Evolutionary conservation across 92 coral and sea anemone species (phyloP).

Genomic region (Epizoanthus stellaris): DNA sequence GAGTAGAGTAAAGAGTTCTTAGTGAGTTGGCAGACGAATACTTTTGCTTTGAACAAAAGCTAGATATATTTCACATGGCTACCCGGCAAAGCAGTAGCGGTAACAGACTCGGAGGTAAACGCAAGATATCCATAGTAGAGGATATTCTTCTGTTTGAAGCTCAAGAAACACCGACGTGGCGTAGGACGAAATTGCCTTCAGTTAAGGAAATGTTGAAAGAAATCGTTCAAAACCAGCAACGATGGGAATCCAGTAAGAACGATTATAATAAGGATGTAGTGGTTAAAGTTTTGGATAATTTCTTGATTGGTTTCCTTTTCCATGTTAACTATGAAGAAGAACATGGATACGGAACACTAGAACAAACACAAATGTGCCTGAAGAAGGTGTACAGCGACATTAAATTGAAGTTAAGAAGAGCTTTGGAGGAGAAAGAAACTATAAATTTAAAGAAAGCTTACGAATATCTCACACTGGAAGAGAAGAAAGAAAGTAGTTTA

Average conservation of each 20-base stretch:
- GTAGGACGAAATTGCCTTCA: slow-evolving; percentile 4
- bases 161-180: slow-evolving; percentile 45
- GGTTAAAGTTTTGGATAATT: neutral
- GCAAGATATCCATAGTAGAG: slow-evolving; percentile 4
- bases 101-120: neutral
- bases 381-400: no score
- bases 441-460: no score
- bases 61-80: no score
- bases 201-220: slow-evolving; percentile 34
- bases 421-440: no score
- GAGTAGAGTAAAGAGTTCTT: no score
- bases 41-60: no score
- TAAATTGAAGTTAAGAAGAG: neutral
- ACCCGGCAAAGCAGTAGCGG: no score
- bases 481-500: neutral
- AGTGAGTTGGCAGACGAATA: no score
- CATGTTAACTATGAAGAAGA: neutral
- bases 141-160: slow-evolving; percentile 37
- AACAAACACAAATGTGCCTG: neutral
- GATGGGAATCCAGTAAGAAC: neutral
- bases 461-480: no score
- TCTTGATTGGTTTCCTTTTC: no score
- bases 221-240: slow-evolving; percentile 34
- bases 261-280: neutral
- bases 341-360: neutral